Base-by-base conservation (phyloP, 2,888 invertebrate genomes). In the Rhamnusium bicolor region DNA sequence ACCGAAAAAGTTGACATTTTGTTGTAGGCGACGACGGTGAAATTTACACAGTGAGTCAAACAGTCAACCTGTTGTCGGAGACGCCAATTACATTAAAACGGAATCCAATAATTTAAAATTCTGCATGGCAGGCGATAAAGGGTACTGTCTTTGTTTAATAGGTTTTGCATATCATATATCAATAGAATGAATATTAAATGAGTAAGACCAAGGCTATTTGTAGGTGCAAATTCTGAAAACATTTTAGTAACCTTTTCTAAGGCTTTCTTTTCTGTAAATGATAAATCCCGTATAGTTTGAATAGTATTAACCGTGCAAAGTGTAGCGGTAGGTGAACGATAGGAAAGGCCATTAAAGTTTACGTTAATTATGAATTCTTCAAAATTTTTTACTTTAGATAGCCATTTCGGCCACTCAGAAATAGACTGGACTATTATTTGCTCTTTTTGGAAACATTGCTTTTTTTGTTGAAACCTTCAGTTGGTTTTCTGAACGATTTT, bases 91-190 rank as follows among this genome's bases (percentile, higher is more conserved):
- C n/a, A n/a, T n/a, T n/a, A n/a, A n/a, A n/a, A n/a, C n/a, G n/a
- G n/a, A n/a, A n/a, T n/a, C n/a, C n/a, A n/a, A n/a, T n/a, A n/a
- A 53, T 70, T 29, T 0, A 74, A 19, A 49, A n/a, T 24, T 46
- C 21, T 71, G 65, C 71, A 71, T 71, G 18, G 58, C 73, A 24
- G 69, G 69, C n/a, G 72, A 69, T 19, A 72, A 61, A 16, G 72
- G 75, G 21, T 72, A 75, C 32, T 75, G 71, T 10, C 65, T 14
- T 29, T 68, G 61, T 21, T 40, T 40, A 16, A 73, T 65, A 1
- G 72, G 72, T 8, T 40, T 53, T 29, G 46, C 21, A 27, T 66
- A 21, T 4, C 70, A 68, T 4, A 66, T 67, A 4, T 75, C 62
- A n/a, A 75, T 75, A 63, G 32, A n/a, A 40, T 74, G 72, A 6